Evolutionary conservation across 2,113 vertebrate species (phyloP), one percentile per base, ranked within the genome.

Genomic region (Orycteropus afer): DNA sequence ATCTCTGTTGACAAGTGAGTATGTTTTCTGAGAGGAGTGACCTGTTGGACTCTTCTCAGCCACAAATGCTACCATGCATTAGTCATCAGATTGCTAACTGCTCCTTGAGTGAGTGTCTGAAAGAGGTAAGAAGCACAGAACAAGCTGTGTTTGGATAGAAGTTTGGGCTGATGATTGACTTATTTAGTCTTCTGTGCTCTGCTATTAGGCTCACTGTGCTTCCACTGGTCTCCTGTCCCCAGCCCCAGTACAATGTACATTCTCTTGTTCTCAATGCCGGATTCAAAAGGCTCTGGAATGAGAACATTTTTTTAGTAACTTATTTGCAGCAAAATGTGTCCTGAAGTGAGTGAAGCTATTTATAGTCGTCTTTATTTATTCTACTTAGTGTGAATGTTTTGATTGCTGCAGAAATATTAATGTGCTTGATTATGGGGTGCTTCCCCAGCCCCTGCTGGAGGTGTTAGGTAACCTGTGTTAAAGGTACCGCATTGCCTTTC

Each of bases 321-420:
- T 29, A 92, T 88, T 90, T 95, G 42, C 51, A 92, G 78, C 29
- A 69, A 85, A 86, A n/a, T 40, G 82, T 92, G 67, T 90, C 86
- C 95, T 83, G 61, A 93, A 86, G 79, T 89, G 29, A 93, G 84
- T 88, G 59, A 96, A n/a, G 9, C 86, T 97, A 97, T 97, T 95
- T 95, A 95, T 96, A 95, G 88, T 57, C 78, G 93, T 69, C 73
- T 95, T 91, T 96, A 94, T 97, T 95, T 97, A 95, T 95, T 37
- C 67, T 88, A 59, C 88, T 93, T 90, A 69, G 78, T 77, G 90
- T 92, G 95, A 95, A 86, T 95, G 89, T 93, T 97, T 96, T 95
- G 82, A 97, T 96, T 97, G 92, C 78, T 95, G 37, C 25, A 74
- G 90, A 96, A 96, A 96, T 95, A 96, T 90, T 97, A 97, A 95